phyloP scores from a whole-genome alignment of 2,797 vertebrate species.

The Esox lucius region DNA sequence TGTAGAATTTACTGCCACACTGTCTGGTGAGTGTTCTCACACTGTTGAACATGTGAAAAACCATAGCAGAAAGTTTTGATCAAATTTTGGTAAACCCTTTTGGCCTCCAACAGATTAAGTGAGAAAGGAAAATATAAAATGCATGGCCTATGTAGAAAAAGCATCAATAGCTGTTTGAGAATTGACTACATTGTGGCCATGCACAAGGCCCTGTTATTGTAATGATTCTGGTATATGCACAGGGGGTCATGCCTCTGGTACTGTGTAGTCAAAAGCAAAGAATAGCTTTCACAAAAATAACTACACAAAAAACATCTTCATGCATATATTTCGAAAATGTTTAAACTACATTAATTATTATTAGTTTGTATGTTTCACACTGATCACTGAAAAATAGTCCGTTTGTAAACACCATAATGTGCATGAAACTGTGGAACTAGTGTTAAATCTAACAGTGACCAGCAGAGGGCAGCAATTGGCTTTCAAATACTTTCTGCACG shows the following conservation, averaged over 20 bases:
- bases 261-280: background rate
- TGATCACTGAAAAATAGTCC: background rate
- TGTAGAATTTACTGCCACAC: background rate
- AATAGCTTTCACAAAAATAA: background rate
- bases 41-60: background rate
- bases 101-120: background rate
- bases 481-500: too few relatives aligned
- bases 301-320: background rate
- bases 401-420: background rate
- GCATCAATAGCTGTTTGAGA: background rate
- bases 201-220: background rate
- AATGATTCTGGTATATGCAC: background rate
- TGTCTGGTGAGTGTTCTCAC: slow-evolving; percentile 37
- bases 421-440: background rate
- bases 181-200: background rate
- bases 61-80: background rate
- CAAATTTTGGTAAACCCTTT: background rate
- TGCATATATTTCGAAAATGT: background rate
- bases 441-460: background rate
- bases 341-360: background rate
- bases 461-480: background rate
- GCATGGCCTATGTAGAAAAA: background rate
- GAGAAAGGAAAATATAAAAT: background rate
- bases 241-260: background rate
- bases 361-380: background rate